Conservation (phyloP, 1,140 invertebrate genomes). For the Dufourea novaeangliae region DNA sequence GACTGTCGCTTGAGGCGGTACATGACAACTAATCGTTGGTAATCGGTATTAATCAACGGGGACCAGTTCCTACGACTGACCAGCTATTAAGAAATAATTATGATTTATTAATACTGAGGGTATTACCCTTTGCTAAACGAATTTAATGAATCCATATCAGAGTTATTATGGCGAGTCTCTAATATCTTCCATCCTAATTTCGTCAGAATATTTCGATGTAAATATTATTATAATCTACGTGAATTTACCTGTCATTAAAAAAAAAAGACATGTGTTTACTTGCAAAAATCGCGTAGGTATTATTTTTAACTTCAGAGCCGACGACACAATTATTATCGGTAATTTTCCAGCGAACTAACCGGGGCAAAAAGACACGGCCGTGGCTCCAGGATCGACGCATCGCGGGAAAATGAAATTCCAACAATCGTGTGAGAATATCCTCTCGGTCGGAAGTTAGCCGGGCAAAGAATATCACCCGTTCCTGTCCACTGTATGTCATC, state of each 20-base stretch:
- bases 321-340: too few relatives aligned
- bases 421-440: conserved; percentile 2
- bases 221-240: too few relatives aligned
- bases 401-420: conserved; percentile 5
- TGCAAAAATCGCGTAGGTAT: too few relatives aligned
- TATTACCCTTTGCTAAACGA: background rate
- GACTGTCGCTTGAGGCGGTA: background rate
- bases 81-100: conserved; percentile 10
- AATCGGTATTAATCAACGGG: conserved; percentile 37
- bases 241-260: too few relatives aligned
- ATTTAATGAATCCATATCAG: too few relatives aligned
- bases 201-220: too few relatives aligned
- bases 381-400: background rate
- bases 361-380: background rate
- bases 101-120: background rate
- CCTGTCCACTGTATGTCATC: background rate
- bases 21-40: conserved; percentile 45
- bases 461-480: conserved; percentile 5
- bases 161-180: background rate
- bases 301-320: too few relatives aligned
- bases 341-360: too few relatives aligned
- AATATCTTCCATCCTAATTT: too few relatives aligned
- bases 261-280: too few relatives aligned
- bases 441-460: background rate
- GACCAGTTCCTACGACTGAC: background rate